These are phyloP conservation scores for Pomacea canaliculata DNA, from an alignment of 2,888 invertebrate genomes.

Conservation along the genomic window DNA sequence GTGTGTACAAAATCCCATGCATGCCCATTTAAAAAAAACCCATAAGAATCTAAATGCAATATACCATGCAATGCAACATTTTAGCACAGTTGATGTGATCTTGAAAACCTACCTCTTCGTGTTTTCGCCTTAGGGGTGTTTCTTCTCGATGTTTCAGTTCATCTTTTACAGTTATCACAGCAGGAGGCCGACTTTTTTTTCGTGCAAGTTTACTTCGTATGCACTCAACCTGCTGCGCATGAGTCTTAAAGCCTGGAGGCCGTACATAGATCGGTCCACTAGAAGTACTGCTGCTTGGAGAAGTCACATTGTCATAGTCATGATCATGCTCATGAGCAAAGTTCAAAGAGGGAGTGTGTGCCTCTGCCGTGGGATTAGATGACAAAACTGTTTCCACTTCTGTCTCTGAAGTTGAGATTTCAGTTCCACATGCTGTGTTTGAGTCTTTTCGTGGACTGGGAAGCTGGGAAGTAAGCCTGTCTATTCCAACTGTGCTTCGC, in stretches of 20 bases:
- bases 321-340: slow-evolving; percentile 60
- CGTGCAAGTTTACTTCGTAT: slow-evolving; percentile 15
- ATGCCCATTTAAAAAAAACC: too few species aligned
- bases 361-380: slow-evolving; percentile 18
- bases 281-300: slow-evolving; percentile 65
- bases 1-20: too few species aligned
- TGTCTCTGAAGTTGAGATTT: slow-evolving; percentile 1
- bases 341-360: slow-evolving; percentile 29
- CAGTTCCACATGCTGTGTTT: not conserved
- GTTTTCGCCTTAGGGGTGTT: slow-evolving; percentile 61
- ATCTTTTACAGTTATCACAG: slow-evolving; percentile 46
- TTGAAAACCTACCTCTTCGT: slow-evolving; percentile 53
- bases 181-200: slow-evolving; percentile 61
- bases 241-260: slow-evolving; percentile 65
- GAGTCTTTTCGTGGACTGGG: slow-evolving; percentile 17
- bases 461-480: not conserved
- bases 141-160: slow-evolving; percentile 59
- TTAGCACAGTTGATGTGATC: too few species aligned
- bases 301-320: slow-evolving; percentile 63
- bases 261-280: slow-evolving; percentile 66
- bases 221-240: slow-evolving; percentile 62
- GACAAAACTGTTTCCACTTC: slow-evolving; percentile 17
- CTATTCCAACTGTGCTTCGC: not conserved
- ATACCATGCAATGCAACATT: too few species aligned
- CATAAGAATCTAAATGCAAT: too few species aligned